A percentile compares a stretch with the other conserved stretches of the same genome.
These are phyloP conservation scores for Nemurella pictetii DNA, from an alignment of 2,888 invertebrate species.

Conservation along the genomic window DNA sequence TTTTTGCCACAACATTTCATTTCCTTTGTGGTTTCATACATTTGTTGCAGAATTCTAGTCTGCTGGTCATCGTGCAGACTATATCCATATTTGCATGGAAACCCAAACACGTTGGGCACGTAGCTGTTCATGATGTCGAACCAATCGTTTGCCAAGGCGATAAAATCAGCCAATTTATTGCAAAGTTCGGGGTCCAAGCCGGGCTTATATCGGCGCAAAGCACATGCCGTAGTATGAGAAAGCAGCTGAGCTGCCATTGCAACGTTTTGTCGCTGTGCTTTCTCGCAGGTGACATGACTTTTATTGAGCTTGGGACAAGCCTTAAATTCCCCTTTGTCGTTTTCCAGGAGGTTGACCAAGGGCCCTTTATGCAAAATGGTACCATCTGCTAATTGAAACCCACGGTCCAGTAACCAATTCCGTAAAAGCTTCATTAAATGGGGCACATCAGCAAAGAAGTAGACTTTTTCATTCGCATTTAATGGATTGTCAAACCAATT, in stretches of 20 bases:
- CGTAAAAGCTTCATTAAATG: slow-evolving; percentile 36
- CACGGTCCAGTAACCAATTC: slow-evolving; percentile 36
- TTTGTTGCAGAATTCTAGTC: slow-evolving; percentile 41
- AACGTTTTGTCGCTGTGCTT: slow-evolving; percentile 44
- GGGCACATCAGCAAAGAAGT: slow-evolving; percentile 36
- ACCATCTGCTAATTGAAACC: slow-evolving; percentile 32
- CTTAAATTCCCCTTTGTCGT: slow-evolving; percentile 26
- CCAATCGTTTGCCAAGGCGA: slow-evolving; percentile 45
- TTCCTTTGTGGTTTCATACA: slow-evolving; percentile 36
- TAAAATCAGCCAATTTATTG: slow-evolving; percentile 43
- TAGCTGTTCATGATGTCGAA: slow-evolving; percentile 46
- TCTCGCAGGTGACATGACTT: slow-evolving; percentile 44
- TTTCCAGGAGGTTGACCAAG: slow-evolving; percentile 6
- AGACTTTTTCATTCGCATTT: slow-evolving; percentile 12
- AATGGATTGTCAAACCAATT: slow-evolving; percentile 30
- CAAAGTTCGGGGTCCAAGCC: slow-evolving; percentile 33
- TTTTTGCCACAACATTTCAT: slow-evolving; percentile 43
- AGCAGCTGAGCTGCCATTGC: slow-evolving; percentile 44
- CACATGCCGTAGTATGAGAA: slow-evolving; percentile 45
- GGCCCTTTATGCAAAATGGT: slow-evolving; percentile 9
- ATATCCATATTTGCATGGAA: slow-evolving; percentile 42
- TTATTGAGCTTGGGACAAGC: slow-evolving; percentile 39
- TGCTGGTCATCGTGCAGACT: slow-evolving; percentile 40
- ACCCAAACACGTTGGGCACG: slow-evolving; percentile 14
- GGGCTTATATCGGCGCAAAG: slow-evolving; percentile 43